A percentile compares a stretch with the other conserved stretches of the same genome.
phyloP scores from a whole-genome alignment of 2,888 invertebrate genomes.

The Drosophila recens region DNA sequence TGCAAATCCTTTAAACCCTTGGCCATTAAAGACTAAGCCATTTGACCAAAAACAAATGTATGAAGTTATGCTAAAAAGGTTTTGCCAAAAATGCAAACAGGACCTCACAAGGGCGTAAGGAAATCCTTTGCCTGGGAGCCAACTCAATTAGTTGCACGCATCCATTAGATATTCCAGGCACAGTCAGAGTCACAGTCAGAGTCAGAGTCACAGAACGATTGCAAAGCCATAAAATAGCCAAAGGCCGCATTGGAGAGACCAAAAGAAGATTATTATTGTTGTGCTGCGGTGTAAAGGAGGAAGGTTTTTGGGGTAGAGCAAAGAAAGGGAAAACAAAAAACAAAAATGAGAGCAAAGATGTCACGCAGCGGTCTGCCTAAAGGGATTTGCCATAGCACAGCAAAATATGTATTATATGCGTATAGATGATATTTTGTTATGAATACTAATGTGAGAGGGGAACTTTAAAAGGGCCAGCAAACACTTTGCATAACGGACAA shows the following conservation, averaged over 20 bases:
- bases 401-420: constrained; percentile 49
- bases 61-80: constrained; percentile 54
- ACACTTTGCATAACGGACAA: constrained; percentile 49
- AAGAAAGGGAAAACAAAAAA: constrained; percentile 40
- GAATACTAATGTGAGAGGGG: constrained; percentile 76
- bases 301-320: neutral
- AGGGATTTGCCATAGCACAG: constrained; percentile 64
- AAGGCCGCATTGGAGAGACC: constrained; percentile 70
- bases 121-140: constrained; percentile 53
- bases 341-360: constrained; percentile 67
- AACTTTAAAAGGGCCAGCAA: constrained; percentile 22
- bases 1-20: constrained; percentile 24
- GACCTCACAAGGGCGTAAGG: constrained; percentile 27
- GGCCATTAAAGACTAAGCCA: constrained; percentile 46
- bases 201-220: constrained; percentile 74
- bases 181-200: constrained; percentile 62
- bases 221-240: constrained; percentile 79
- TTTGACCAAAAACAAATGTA: constrained; percentile 28
- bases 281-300: constrained; percentile 30
- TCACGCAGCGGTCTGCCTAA: constrained; percentile 70
- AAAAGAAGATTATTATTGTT: constrained; percentile 46
- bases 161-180: constrained; percentile 77
- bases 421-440: constrained; percentile 80
- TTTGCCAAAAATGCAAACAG: constrained; percentile 50
- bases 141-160: constrained; percentile 79